Base-by-base conservation (phyloP, 92 coral and sea anemone genomes). In the Palythoa caribaeorum region DNA sequence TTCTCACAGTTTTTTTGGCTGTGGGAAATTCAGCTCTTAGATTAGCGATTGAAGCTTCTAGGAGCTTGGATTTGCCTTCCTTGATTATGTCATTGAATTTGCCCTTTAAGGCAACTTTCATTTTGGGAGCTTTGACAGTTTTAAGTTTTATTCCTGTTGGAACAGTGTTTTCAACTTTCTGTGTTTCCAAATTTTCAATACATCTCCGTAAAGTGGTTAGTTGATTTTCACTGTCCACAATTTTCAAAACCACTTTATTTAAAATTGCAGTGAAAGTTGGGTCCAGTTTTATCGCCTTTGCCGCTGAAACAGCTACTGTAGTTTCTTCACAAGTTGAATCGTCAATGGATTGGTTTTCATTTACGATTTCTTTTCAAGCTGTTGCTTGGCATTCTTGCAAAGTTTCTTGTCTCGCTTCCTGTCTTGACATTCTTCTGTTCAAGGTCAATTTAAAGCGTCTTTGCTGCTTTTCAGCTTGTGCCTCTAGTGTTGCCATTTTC, bases 151-250 rank as follows among this genome's bases (percentile, higher is more conserved):
- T 13, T 11, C 79, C 62, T 40, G 36, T 48, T 12, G 39, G 60
- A 52, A 51, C 40, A 19, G 54, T 76, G 65, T 76, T 76, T 28
- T 76, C 65, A 52, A 19, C 55, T 20, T 28, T 76, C 36, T 20
- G 44, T 17, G 21, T 44, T 12, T 55, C 38, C 20, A 76, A 76
- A 52, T 76, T 47, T 51, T 76, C 66, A 2, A 51, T 76, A 21
- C 65, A 65, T 36, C 37, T 52, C 8, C 39, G 63, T 44, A 48
- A 76, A 19, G 79, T 20, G 38, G 59, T 76, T 44, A 76, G 60
- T 20, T 76, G 79, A 48, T 76, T 10, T 72, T 72, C 53, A 72
- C 51, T n/a, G 52, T 72, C 77, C 47, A 72, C 51, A 72, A 39
- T 72, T 39, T 39, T 39, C 21, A 72, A 44, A 72, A 38, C 21